A percentile compares a stretch with the other conserved stretches of the same genome.
Conservation (phyloP, 2,888 invertebrate genomes). For the Lycocerus yunnanus region DNA sequence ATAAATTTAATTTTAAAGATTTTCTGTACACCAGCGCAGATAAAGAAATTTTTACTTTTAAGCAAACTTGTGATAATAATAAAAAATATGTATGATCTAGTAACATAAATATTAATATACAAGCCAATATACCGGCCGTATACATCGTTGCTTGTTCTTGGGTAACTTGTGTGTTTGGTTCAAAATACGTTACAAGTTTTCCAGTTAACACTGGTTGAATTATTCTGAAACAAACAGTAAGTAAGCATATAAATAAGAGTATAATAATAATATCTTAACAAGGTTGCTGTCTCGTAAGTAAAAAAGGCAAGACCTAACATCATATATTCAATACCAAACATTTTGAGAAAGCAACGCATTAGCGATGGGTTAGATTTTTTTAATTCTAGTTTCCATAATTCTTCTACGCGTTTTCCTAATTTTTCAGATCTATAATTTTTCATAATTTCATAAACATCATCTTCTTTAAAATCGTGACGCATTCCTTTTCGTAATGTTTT, state of each 20-base stretch:
- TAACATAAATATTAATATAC: slow-evolving; percentile 72
- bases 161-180: slow-evolving; percentile 57
- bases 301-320: background rate
- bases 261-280: too few species aligned
- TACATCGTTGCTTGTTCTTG: slow-evolving; percentile 67
- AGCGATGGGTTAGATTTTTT: background rate
- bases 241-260: slow-evolving; percentile 22
- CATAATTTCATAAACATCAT: background rate
- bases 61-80: slow-evolving; percentile 78
- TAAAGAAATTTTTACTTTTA: slow-evolving; percentile 81
- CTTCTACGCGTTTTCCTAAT: background rate
- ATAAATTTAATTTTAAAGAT: slow-evolving; percentile 68
- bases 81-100: slow-evolving; percentile 80
- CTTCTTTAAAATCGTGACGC: too few species aligned
- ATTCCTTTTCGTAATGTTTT: too few species aligned
- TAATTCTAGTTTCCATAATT: background rate
- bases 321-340: background rate
- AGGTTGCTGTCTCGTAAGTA: slow-evolving; percentile 5
- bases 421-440: background rate
- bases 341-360: background rate
- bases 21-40: slow-evolving; percentile 85
- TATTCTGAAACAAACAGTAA: slow-evolving; percentile 58
- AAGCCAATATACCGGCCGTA: slow-evolving; percentile 70
- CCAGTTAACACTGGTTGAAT: slow-evolving; percentile 69
- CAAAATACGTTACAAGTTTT: slow-evolving; percentile 69